Percentiles rank a stretch among this genome's conserved stretches.
These are phyloP conservation scores for Graptemys geographica DNA, from an alignment of 2,797 vertebrate species.

Conservation along the genomic window DNA sequence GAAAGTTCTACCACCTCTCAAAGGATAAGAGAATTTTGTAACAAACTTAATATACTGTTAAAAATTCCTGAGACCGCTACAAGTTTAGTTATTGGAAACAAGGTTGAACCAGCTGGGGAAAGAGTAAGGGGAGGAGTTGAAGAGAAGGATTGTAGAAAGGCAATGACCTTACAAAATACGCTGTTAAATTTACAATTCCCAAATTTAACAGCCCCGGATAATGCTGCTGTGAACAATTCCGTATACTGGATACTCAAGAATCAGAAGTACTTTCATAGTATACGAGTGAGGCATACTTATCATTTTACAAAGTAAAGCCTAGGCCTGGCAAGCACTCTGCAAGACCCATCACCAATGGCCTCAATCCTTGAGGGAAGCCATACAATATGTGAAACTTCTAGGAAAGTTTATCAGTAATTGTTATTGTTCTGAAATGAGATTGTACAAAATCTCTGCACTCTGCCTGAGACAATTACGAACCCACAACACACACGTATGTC, in stretches of 20 bases:
- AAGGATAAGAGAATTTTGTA: neutral
- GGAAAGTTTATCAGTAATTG: neutral
- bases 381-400: neutral
- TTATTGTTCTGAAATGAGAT: neutral
- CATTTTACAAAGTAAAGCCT: neutral
- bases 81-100: neutral
- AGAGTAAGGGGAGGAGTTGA: neutral
- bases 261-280: neutral
- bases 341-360: neutral
- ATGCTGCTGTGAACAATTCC: neutral
- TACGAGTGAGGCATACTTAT: neutral
- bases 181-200: neutral
- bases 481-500: too few species aligned
- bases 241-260: neutral
- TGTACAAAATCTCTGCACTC: neutral
- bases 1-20: neutral
- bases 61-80: neutral
- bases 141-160: neutral
- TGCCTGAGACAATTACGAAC: neutral
- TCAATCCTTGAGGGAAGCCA: neutral
- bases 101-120: rapidly evolving
- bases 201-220: neutral
- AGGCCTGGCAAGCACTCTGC: neutral
- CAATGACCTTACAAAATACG: neutral
- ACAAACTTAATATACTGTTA: neutral